Percentiles rank a stretch among this genome's conserved stretches.
Conservation (phyloP, 2,113 vertebrate genomes). For the Nannospalax galili region DNA sequence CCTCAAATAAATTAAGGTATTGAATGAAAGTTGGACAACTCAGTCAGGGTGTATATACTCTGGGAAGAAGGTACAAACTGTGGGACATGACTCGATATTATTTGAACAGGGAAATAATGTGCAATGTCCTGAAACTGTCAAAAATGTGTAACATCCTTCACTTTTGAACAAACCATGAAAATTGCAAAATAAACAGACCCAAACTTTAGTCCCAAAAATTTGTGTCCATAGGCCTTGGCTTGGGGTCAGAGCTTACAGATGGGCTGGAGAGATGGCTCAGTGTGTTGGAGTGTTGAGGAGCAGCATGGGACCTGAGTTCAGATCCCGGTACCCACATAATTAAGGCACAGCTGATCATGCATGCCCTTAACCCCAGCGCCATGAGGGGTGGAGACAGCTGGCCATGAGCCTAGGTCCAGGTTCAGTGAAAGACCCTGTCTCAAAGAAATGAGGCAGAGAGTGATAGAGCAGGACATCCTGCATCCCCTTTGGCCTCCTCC, state of each 20-base stretch:
- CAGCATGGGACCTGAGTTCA: not conserved
- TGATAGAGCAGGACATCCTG: not conserved
- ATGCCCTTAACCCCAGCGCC: not conserved
- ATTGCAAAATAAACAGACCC: constrained; percentile 4
- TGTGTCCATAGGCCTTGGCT: not conserved
- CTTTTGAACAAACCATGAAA: not conserved
- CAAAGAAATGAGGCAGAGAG: not conserved
- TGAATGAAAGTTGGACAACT: constrained; percentile 54
- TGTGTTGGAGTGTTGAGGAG: not conserved
- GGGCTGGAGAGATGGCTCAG: not conserved
- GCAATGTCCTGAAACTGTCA: not conserved
- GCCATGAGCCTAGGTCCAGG: not conserved
- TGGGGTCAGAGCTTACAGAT: not conserved
- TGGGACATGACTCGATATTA: not conserved
- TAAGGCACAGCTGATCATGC: no score
- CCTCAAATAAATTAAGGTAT: constrained; percentile 57
- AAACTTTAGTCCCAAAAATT: not conserved
- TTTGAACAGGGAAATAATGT: constrained; percentile 1
- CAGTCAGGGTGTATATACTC: constrained; percentile 52
- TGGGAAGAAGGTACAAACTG: constrained; percentile 33
- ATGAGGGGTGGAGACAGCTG: not conserved
- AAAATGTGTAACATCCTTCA: not conserved
- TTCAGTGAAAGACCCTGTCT: not conserved
- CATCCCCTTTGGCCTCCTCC: no score
- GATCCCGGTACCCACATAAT: not conserved